Evolutionary conservation across 2,113 vertebrate genomes (phyloP).

Genomic region (Xiphorhynchus elegans): DNA sequence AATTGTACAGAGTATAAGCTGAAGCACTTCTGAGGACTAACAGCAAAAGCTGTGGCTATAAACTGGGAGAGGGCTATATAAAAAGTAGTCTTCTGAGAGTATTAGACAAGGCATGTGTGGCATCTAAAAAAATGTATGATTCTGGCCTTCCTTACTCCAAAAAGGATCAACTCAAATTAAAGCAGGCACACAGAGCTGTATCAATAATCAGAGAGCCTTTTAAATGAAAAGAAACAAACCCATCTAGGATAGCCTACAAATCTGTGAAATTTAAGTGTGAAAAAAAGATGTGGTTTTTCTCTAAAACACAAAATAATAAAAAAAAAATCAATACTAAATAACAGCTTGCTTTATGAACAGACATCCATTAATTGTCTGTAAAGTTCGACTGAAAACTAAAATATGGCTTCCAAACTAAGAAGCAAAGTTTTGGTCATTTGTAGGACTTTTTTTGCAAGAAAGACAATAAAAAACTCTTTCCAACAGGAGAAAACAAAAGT

Average conservation of each 20-base stretch:
- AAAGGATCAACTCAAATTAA: background rate
- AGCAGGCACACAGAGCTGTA: background rate
- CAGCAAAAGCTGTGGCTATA: background rate
- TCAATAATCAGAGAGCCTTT: background rate
- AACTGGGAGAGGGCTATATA: background rate
- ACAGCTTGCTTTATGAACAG: background rate
- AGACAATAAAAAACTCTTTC: background rate
- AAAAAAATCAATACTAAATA: background rate
- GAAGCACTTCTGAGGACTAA: background rate
- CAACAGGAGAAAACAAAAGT: background rate
- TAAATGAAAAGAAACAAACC: background rate
- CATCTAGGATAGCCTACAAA: background rate
- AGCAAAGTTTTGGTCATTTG: background rate
- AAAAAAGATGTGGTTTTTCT: background rate
- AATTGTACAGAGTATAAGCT: background rate
- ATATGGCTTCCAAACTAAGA: background rate
- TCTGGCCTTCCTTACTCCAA: background rate
- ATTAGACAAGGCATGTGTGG: background rate
- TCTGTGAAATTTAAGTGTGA: background rate
- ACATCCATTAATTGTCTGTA: background rate
- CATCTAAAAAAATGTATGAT: background rate
- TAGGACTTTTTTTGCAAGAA: fast-evolving
- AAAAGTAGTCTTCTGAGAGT: background rate
- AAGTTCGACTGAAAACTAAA: background rate
- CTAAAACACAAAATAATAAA: background rate